Base-by-base conservation (phyloP, 2,797 vertebrate genomes). In the Argentina silus region DNA sequence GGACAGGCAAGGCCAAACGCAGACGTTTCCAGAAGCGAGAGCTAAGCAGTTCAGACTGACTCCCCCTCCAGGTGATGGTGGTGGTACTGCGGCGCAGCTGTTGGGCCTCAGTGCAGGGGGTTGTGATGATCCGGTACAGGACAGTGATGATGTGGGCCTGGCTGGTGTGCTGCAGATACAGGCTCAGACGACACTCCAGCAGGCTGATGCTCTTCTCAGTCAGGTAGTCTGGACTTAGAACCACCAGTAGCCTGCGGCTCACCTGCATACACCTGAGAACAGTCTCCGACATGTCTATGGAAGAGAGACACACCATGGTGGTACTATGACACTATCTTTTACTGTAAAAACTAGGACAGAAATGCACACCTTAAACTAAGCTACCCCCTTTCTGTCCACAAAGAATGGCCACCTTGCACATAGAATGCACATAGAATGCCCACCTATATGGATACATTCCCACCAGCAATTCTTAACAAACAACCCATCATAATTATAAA, bases 1-100 rank as follows among this genome's bases (percentile, higher is more conserved):
- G 89, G 53, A 96, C 83, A 0, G 96, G 97, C 81, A 98, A 88
- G 0, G 95, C 93, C 2, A 98, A 85, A 42, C 95, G 80, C 76
- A 97, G 50, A 0, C 94, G 87, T 76, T 97, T 95, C 96, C 96
- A 97, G 91, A 98, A 98, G 43, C 92, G 93, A 0, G 97, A 97
- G 9, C 88, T 80, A 0, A 76, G 84, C 0, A 85, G 87, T 75
- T 95, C 95, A 0, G 96, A 97, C 1, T 84, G 92, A 61, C 91
- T 91, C 0, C 90, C 93, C 9, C 95, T 94, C 97, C 97, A 98
- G 10, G 87, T 90, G 68, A 97, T 87, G 0, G 92, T 93, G 72
- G 92, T 86, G 0, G 90, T 85, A 0, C 72, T 82, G 56, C 91
- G 93, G 15, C 94, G 95, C 69, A 97, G 91, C 86, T 95, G 95